Base-by-base conservation (phyloP, 1,140 invertebrate genomes). In the Drosophila varians region DNA sequence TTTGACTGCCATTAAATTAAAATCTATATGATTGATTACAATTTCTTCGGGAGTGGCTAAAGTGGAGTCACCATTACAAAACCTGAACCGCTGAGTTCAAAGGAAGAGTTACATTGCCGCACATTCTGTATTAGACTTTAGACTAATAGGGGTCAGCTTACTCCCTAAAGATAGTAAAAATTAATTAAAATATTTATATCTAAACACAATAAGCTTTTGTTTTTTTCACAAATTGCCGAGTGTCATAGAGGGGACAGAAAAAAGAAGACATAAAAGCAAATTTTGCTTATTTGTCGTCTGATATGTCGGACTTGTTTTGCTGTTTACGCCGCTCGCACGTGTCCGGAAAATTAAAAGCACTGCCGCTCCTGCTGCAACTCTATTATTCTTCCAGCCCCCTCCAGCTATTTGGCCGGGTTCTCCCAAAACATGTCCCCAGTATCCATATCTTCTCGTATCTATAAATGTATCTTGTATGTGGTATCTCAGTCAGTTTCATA, bases 321-420 rank as follows among this genome's bases (percentile, higher is more conserved):
- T 82, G 62, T 83, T 82, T 82, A 77, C 42, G 49, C 40, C n/a
- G 19, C 34, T 49, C n/a, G 77, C 21, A 82, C 73, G 74, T 82
- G 74, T 47, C 16, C 43, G 31, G 60, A 66, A 76, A 76, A 46
- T 57, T 23, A 53, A 72, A 72, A 53, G 34, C 31, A 51, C 28
- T 46, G 56, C 42, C 48, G 18, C 25, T 52, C 7, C 12, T 31
- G 3, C 38, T 40, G 14, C 43, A 31, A 18, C 40, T 26, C 28
- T n/a, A 8, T 9, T n/a, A 21, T 21, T 21, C 12, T 12, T 18
- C 48, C 18, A 23, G 12, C 16, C 4, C 36, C 49, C 36, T 16
- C 21, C 18, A 26, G 16, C 9, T 9, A 34, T 47, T 48, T 31
- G 8, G 28, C 9, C 42, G 51, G 14, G 36, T 14, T 40, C 34